Conservation (phyloP, 2,113 vertebrate species). For the Macquaria ambigua region DNA sequence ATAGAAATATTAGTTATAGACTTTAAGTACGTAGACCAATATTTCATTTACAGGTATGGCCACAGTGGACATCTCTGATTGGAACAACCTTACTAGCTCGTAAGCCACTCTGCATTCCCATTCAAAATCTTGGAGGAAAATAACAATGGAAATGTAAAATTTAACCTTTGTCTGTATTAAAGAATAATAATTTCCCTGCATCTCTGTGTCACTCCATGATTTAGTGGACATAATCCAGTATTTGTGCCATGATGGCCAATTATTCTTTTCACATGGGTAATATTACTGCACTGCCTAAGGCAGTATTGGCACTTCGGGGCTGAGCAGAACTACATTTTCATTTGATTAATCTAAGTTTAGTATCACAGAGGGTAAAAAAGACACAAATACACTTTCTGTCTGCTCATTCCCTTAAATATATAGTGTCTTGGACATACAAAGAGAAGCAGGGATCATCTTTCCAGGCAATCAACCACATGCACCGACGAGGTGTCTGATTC, state of each 20-base stretch:
- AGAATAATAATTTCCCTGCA: constrained; percentile 10
- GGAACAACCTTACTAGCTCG: background rate
- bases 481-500: constrained; percentile 11
- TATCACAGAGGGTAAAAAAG: constrained; percentile 47
- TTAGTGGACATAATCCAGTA: constrained; percentile 47
- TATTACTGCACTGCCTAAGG: constrained; percentile 41
- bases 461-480: constrained; percentile 28
- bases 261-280: constrained; percentile 52
- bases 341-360: constrained; percentile 61
- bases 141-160: constrained; percentile 16
- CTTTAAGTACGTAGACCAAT: background rate
- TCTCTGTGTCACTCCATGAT: constrained; percentile 34
- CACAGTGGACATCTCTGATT: background rate
- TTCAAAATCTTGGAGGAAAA: constrained; percentile 22
- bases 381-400: constrained; percentile 1
- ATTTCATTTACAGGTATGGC: background rate
- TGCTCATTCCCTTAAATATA: background rate
- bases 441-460: constrained; percentile 34
- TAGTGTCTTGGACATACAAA: background rate
- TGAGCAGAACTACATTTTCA: constrained; percentile 44
- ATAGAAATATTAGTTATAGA: background rate
- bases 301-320: constrained; percentile 31
- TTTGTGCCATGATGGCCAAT: constrained; percentile 48
- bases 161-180: constrained; percentile 13
- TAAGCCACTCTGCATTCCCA: background rate